These are phyloP conservation scores for Ictalurus furcatus DNA, from an alignment of 2,113 vertebrate species.

Conservation along the genomic window DNA sequence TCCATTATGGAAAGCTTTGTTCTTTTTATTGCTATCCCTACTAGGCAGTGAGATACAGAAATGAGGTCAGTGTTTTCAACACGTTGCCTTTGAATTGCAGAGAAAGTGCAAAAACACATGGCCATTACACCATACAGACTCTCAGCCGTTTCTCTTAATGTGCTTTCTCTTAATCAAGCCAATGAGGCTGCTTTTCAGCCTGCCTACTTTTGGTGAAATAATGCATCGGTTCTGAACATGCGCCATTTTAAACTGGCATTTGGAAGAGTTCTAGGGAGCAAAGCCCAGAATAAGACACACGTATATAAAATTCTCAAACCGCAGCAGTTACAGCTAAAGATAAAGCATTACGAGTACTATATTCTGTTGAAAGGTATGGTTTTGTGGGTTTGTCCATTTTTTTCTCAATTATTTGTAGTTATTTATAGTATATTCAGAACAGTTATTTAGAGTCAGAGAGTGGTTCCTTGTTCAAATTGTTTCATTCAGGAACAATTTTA, in stretches of 20 bases:
- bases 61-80: neutral
- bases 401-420: neutral
- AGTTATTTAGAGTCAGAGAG: neutral
- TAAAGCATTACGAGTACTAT: neutral
- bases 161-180: neutral
- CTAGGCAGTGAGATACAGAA: neutral
- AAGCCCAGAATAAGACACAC: neutral
- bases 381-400: neutral
- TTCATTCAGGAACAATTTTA: neutral
- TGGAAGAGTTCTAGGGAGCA: neutral
- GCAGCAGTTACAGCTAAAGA: neutral
- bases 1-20: neutral
- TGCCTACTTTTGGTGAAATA: neutral
- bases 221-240: neutral
- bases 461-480: neutral
- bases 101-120: conserved; percentile 8
- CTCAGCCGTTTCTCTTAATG: neutral
- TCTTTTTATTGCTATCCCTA: neutral
- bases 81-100: neutral
- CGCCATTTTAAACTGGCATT: neutral
- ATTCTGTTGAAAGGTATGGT: neutral
- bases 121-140: neutral
- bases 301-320: neutral
- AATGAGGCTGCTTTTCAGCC: neutral
- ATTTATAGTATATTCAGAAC: neutral